phyloP scores from a whole-genome alignment of 2,113 vertebrate species.

The Struthio camelus region DNA sequence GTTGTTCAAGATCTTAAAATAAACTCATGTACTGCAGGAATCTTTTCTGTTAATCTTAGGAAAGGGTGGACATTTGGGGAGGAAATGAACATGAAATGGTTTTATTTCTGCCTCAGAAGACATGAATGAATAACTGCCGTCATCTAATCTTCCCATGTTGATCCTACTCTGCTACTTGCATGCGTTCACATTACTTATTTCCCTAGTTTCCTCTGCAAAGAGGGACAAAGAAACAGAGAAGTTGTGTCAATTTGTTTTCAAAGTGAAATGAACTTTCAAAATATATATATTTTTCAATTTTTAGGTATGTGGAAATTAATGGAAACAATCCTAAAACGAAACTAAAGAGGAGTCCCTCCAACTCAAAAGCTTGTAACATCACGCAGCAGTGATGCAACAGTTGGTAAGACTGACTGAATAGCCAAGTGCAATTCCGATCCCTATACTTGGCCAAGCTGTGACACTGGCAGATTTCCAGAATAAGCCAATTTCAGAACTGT shows the following conservation, averaged over 20 bases:
- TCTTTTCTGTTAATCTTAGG: conserved; percentile 39
- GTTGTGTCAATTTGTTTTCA: not conserved
- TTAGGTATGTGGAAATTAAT: not conserved
- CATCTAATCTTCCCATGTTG: not conserved
- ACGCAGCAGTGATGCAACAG: conserved; percentile 38
- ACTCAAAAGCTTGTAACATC: conserved; percentile 23
- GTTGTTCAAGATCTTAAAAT: conserved; percentile 63
- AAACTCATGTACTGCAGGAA: conserved; percentile 37
- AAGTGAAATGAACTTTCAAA: not conserved
- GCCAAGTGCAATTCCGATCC: conserved; percentile 45
- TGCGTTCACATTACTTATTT: not conserved
- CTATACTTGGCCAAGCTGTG: conserved; percentile 44
- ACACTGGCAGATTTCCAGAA: conserved; percentile 63
- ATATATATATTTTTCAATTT: not conserved
- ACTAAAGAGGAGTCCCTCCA: not conserved
- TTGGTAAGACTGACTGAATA: conserved; percentile 15
- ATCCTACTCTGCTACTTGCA: not conserved
- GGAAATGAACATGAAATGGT: not conserved
- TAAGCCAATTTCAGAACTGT: conserved; percentile 58
- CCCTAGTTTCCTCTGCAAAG: not conserved
- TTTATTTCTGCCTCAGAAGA: conserved; percentile 11
- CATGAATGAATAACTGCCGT: not conserved
- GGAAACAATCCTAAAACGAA: not conserved
- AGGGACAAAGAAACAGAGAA: not conserved
- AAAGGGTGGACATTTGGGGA: not conserved